Evolutionary conservation across 2,888 invertebrate species (phyloP).

Genomic region (Drosophila histrio): DNA sequence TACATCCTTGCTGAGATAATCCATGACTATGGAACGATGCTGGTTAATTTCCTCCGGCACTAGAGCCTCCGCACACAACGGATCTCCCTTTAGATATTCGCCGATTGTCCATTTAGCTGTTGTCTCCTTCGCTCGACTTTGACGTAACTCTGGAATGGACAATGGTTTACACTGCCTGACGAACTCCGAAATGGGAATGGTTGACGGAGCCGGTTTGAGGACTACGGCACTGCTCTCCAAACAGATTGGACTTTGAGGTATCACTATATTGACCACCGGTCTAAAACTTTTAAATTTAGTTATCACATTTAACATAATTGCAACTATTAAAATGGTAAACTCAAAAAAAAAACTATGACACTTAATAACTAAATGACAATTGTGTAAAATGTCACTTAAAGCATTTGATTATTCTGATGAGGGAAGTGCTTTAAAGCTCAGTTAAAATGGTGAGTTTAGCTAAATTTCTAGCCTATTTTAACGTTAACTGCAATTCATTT

Average conservation of each 20-base stretch:
- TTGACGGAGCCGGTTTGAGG: background rate
- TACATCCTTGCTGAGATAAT: conserved; percentile 15
- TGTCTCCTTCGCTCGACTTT: background rate
- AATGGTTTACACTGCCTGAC: conserved; percentile 1
- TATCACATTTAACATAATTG: conserved; percentile 33
- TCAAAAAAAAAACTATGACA: background rate
- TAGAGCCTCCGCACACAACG: background rate
- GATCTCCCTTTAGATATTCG: conserved; percentile 26
- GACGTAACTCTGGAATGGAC: conserved; percentile 17
- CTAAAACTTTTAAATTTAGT: conserved; percentile 46
- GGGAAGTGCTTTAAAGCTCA: background rate
- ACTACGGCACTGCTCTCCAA: background rate
- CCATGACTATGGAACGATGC: conserved; percentile 38
- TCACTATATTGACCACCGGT: background rate
- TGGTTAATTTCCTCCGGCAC: conserved; percentile 12
- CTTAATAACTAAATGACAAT: background rate
- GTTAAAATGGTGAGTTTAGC: background rate
- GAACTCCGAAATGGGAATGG: background rate
- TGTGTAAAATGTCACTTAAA: conserved; percentile 1
- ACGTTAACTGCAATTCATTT: too few species aligned
- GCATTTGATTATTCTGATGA: background rate
- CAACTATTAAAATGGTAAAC: background rate
- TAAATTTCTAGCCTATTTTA: too few species aligned
- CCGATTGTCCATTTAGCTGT: conserved; percentile 8
- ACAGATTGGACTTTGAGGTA: conserved; percentile 1